These are phyloP conservation scores for Melopsittacus undulatus DNA, from an alignment of 2,797 vertebrate genomes.

Conservation along the genomic window DNA sequence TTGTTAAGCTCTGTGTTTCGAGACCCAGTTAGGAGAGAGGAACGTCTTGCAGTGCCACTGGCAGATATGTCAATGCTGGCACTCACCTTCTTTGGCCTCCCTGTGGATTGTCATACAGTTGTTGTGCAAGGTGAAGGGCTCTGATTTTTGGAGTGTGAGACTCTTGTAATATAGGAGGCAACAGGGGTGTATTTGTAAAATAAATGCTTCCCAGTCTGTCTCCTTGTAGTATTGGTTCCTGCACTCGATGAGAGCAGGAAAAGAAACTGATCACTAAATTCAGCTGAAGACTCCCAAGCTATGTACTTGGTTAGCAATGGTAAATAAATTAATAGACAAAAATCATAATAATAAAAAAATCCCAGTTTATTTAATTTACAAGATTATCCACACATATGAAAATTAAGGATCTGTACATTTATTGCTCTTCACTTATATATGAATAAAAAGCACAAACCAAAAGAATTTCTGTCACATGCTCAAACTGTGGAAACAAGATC, in stretches of 20 bases:
- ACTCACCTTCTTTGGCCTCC: background rate
- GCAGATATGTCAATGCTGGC: background rate
- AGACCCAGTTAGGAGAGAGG: background rate
- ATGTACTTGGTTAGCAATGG: background rate
- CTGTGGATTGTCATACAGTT: background rate
- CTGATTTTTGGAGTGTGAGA: background rate
- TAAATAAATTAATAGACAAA: background rate
- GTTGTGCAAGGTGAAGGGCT: background rate
- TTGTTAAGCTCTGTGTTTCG: background rate
- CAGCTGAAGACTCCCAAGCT: background rate
- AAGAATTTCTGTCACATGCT: background rate
- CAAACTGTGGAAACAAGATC: background rate
- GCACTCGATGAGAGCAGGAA: background rate
- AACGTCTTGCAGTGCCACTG: rapidly evolving
- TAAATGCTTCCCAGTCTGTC: background rate
- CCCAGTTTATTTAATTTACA: background rate
- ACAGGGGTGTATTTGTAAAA: background rate
- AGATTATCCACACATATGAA: background rate
- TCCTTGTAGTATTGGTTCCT: background rate
- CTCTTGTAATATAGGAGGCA: background rate
- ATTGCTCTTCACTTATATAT: background rate
- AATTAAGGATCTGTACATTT: background rate
- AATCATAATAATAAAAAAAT: background rate
- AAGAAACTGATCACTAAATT: background rate
- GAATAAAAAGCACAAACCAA: background rate